Conservation (phyloP, 1,140 invertebrate genomes). For the Gryon sp. region DNA sequence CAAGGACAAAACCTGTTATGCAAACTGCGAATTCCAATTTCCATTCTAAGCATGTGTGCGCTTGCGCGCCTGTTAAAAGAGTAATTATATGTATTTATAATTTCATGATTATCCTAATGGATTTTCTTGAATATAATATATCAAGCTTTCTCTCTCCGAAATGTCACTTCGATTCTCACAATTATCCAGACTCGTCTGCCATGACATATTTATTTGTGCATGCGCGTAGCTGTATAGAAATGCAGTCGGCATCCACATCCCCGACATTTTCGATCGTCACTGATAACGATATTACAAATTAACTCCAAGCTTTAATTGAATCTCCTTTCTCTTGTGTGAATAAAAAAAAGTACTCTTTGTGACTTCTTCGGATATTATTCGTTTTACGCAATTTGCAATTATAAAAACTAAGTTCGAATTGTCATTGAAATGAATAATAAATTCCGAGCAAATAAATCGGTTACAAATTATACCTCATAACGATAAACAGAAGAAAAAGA, state of each 20-base stretch:
- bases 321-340: slow-evolving; percentile 47
- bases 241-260: slow-evolving; percentile 42
- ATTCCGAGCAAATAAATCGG: slow-evolving; percentile 23
- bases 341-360: slow-evolving; percentile 19
- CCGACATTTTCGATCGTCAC: slow-evolving; percentile 60
- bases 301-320: slow-evolving; percentile 44
- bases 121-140: slow-evolving; percentile 66
- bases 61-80: slow-evolving; percentile 34
- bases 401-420: too few relatives aligned
- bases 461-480: slow-evolving; percentile 25
- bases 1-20: slow-evolving; percentile 52
- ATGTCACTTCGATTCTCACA: slow-evolving; percentile 69
- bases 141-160: slow-evolving; percentile 68
- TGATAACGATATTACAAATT: slow-evolving; percentile 64
- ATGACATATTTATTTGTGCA: slow-evolving; percentile 63
- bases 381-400: slow-evolving; percentile 30
- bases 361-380: slow-evolving; percentile 16
- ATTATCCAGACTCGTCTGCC: slow-evolving; percentile 65
- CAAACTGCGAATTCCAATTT: slow-evolving; percentile 52
- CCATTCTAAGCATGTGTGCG: slow-evolving; percentile 57
- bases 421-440: slow-evolving; percentile 17
- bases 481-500: slow-evolving; percentile 37
- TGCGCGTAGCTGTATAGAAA: slow-evolving; percentile 41
- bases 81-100: slow-evolving; percentile 62
- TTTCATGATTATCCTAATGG: slow-evolving; percentile 58